A percentile compares a stretch with the other conserved stretches of the same genome.
Conservation (phyloP, 2,797 vertebrate species). For the Cryptoprocta ferox region DNA sequence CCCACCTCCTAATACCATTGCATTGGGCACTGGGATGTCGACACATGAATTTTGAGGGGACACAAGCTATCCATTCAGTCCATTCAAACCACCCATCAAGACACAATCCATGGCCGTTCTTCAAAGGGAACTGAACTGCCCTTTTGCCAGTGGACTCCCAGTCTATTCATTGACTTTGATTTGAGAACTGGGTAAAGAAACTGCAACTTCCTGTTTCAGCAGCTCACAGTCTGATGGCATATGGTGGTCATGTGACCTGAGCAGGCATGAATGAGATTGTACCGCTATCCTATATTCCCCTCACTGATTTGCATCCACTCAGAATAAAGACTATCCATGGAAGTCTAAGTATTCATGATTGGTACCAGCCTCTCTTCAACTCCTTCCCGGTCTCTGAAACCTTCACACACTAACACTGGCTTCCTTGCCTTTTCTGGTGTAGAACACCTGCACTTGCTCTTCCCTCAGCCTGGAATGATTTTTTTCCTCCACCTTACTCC, state of each 20-base stretch:
- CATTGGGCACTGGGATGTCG: background rate
- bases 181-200: background rate
- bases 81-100: too few relatives aligned
- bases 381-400: rapidly evolving
- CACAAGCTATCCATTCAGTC: background rate
- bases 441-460: background rate
- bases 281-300: background rate
- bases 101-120: background rate
- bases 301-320: background rate
- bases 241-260: rapidly evolving
- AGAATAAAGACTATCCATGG: background rate
- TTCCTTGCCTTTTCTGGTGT: background rate
- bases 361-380: background rate
- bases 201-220: background rate
- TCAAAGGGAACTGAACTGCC: background rate
- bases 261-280: background rate
- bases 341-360: rapidly evolving
- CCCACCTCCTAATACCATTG: background rate
- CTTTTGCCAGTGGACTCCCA: background rate
- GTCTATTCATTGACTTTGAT: background rate
- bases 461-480: background rate
- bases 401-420: background rate
- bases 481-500: background rate
- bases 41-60: background rate
- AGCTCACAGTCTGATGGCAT: background rate